Base-by-base conservation (phyloP, 2,797 vertebrate genomes). In the Erpetoichthys calabaricus region DNA sequence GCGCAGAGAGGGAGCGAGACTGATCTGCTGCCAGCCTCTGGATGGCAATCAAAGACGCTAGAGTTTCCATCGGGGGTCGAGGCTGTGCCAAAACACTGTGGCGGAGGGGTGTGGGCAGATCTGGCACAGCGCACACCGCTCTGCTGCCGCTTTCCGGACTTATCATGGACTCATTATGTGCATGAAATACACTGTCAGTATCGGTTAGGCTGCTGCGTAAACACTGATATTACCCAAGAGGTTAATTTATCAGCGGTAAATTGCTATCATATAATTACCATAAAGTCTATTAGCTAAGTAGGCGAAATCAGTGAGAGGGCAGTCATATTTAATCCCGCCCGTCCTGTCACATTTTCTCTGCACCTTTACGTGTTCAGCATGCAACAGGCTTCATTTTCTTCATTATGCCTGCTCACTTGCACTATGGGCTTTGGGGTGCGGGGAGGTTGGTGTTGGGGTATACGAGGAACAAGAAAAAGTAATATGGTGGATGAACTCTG, bases 121-220 rank as follows among this genome's bases (percentile, higher is more conserved):
- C 25, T 25, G 25, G 25, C 25, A 25, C 25, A 25, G 25, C 25
- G 2, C 25, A 25, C 25, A 25, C 25, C 25, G 25, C 25, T 25
- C 25, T 56, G 54, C 44, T 50, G 45, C 55, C 55, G 49, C 60
- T 54, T 53, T 51, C 41, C 60, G 43, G 57, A 55, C 45, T 52
- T 54, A 63, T 63, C 57, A 58, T 45, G 42, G 51, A 50, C 55
- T 63, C 55, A 60, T 57, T 60, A 63, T 43, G 44, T 55, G 45
- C n/a, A 60, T 60, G 56, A 57, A 63, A 57, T 51, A 57, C 44
- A 60, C 58, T 60, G 58, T 57, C 62, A 55, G 62, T 46, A 63
- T 59, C 50, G 57, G 44, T 59, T 59, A 63, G 57, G 53, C 45
- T 45, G 50, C 45, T 57, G 47, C 59, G 51, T 55, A 63, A 63